phyloP scores from a whole-genome alignment of 2,797 vertebrate species.

The Poeciliopsis gracilis region DNA sequence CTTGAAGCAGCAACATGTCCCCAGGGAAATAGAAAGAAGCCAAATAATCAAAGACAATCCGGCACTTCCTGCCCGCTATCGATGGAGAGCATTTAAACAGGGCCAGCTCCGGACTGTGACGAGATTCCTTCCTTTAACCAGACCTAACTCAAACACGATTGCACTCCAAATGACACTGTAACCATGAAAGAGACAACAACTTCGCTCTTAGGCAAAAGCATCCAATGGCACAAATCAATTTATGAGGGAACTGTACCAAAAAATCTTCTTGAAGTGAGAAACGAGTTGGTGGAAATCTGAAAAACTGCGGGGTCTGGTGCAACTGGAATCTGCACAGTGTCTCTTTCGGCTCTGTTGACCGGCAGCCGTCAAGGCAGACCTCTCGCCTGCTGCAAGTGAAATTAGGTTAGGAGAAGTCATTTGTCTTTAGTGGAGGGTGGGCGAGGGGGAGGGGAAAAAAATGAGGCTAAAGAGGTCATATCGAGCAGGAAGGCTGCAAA shows the following conservation, averaged over 20 bases:
- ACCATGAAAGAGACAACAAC: constrained; percentile 54
- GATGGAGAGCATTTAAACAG: constrained; percentile 39
- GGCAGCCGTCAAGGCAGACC: constrained; percentile 62
- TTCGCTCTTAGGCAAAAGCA: constrained; percentile 12
- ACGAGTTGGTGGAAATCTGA: constrained; percentile 19
- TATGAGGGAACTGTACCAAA: constrained; percentile 9
- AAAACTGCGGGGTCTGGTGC: constrained; percentile 32
- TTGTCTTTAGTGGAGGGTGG: constrained; percentile 52
- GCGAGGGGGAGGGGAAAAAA: constrained; percentile 1
- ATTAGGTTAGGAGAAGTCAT: constrained; percentile 74
- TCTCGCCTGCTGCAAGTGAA: constrained; percentile 61
- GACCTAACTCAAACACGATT: constrained; percentile 40
- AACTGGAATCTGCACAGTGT: constrained; percentile 60
- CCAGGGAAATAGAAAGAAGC: constrained; percentile 72
- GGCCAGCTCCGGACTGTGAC: constrained; percentile 24
- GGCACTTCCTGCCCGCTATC: constrained; percentile 71
- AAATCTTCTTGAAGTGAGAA: constrained; percentile 24
- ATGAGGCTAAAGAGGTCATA: constrained; percentile 61
- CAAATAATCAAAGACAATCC: constrained; percentile 76
- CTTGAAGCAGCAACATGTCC: constrained; percentile 64
- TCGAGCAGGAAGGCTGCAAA: constrained; percentile 73
- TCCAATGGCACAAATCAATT: constrained; percentile 7
- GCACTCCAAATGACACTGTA: constrained; percentile 10
- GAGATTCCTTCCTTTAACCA: constrained; percentile 47
- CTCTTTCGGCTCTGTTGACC: constrained; percentile 55